Base-by-base conservation (phyloP, 2,888 invertebrate genomes). In the Latrodectus hesperus region DNA sequence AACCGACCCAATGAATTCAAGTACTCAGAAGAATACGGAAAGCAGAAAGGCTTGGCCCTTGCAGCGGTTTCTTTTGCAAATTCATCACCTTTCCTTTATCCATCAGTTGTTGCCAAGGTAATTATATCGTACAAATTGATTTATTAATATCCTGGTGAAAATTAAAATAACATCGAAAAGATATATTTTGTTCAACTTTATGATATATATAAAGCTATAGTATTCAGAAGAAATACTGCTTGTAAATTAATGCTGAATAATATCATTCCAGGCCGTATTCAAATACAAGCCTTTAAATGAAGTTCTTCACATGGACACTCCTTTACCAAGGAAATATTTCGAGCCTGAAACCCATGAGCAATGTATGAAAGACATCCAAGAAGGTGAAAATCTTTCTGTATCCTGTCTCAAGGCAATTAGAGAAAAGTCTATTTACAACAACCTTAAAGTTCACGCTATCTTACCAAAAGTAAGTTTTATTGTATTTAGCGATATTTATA, bases 361-460 rank as follows among this genome's bases (percentile, higher is more conserved):
- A 64, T 90, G 90, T 26, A 3, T 71, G 0, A 38, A 67, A n/a
- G 90, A 90, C 55, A 64, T 78, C 4, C 16, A 67, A 6, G 60
- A 77, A 9, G 90, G 90, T 0, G 72, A 87, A 10, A 11, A 79
- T 0, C 72, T 67, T 14, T 78, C 84, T 11, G 73, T 68, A 14
- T 87, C 85, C 14, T 90, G 90, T 51, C 53, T 88, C 51, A 88
- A 78, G n/a, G 89, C 89, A 10, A 80, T 89, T 17, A 68, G 71
- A 17, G 89, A 90, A 67, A 22, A 76, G 8, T 65, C 88, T 51
- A 88, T 84, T 55, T 90, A 86, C 85, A 89, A 90, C 76, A 79
- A 80, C 49, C 16, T 83, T 12, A 71, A n/a, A 5, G n/a, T 89
- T 22, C 68, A 72, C 64, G 9, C 84, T 17, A 22, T 81, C 16